These are phyloP conservation scores for Agapornis roseicollis DNA, from an alignment of 2,113 vertebrate species.

Conservation along the genomic window DNA sequence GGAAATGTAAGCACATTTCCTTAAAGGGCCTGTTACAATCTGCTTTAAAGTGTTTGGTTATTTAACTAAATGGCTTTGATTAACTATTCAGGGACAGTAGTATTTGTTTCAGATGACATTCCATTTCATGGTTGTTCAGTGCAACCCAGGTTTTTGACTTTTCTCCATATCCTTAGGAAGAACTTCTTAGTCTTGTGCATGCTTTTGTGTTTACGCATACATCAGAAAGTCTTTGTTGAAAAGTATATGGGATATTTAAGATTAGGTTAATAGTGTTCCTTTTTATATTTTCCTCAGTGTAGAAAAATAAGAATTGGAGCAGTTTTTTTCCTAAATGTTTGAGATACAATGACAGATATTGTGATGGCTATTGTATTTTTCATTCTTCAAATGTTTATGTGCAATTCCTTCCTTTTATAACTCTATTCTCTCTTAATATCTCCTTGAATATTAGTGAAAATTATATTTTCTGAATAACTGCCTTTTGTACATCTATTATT, in stretches of 20 bases:
- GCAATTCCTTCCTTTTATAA: not conserved
- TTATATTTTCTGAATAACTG: not conserved
- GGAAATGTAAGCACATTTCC: not conserved
- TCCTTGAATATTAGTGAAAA: not conserved
- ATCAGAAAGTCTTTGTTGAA: not conserved
- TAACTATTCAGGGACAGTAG: not conserved
- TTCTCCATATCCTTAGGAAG: not conserved
- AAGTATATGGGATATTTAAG: not conserved
- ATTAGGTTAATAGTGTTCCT: rapidly evolving
- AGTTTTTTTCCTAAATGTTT: not conserved
- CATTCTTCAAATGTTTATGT: not conserved
- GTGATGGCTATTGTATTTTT: not conserved
- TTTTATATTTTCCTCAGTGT: not conserved
- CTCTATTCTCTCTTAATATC: not conserved
- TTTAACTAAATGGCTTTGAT: not conserved
- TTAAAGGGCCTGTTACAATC: not conserved
- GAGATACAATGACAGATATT: not conserved
- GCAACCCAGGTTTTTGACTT: not conserved
- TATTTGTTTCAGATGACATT: not conserved
- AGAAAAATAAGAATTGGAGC: not conserved
- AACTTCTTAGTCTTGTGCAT: not conserved
- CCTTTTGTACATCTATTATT: not conserved
- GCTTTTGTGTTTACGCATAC: not conserved
- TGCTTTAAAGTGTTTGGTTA: not conserved
- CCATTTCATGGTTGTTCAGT: not conserved